phyloP scores from a whole-genome alignment of 2,113 vertebrate genomes.

The Labeo catla region DNA sequence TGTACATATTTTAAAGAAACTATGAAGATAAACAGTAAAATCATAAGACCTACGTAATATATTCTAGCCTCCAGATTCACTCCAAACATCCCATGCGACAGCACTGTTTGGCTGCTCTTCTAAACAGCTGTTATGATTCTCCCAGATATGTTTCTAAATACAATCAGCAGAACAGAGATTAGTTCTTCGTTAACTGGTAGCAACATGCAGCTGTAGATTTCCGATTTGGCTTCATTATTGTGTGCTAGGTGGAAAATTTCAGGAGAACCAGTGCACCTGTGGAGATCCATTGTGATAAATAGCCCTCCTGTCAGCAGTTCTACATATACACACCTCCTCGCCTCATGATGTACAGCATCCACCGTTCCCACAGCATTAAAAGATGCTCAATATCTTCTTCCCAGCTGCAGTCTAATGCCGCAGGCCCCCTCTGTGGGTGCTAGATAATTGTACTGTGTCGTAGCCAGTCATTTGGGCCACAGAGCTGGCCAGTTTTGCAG shows the following conservation, averaged over 20 bases:
- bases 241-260: not conserved
- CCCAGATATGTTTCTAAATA: not conserved
- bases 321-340: slow-evolving; percentile 7
- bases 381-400: not conserved
- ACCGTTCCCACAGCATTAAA: not conserved
- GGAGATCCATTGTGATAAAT: slow-evolving; percentile 32
- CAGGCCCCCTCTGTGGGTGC: slow-evolving; percentile 29
- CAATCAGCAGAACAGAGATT: not conserved
- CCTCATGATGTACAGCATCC: not conserved
- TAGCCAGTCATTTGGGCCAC: not conserved
- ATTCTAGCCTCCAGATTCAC: not conserved
- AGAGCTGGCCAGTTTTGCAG: not conserved
- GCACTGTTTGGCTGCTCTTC: not conserved
- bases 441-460: slow-evolving; percentile 9
- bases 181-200: not conserved
- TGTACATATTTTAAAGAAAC: not conserved
- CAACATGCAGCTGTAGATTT: slow-evolving; percentile 12
- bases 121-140: slow-evolving; percentile 3
- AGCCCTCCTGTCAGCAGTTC: slow-evolving; percentile 10
- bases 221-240: slow-evolving; percentile 22
- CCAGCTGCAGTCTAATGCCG: slow-evolving; percentile 11
- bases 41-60: not conserved
- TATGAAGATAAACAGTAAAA: not conserved
- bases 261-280: slow-evolving; percentile 24
- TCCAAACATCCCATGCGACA: not conserved